Conservation (phyloP, 23 tunicate genomes). For the Ascidia mentula region DNA sequence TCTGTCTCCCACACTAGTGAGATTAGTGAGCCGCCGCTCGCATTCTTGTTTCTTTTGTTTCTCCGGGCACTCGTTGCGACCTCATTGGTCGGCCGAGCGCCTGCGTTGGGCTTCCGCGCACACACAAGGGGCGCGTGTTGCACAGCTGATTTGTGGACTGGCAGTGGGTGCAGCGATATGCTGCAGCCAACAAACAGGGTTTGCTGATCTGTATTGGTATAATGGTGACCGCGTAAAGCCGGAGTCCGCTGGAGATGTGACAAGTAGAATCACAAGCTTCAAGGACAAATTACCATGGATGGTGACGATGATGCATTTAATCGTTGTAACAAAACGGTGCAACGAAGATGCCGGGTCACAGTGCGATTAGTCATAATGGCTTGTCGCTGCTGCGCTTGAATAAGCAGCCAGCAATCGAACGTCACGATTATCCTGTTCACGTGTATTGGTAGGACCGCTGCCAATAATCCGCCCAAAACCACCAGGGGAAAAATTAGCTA, state of each 20-base stretch:
- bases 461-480: constrained; percentile 11
- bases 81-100: constrained; percentile 1
- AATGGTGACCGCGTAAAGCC: too few species aligned
- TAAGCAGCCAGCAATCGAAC: background rate
- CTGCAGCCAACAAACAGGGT: too few species aligned
- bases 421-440: background rate
- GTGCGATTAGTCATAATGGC: background rate
- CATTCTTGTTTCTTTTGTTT: background rate
- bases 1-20: background rate
- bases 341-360: background rate
- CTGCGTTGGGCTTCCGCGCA: constrained; percentile 3
- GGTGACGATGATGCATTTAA: too few species aligned
- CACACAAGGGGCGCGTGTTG: constrained; percentile 5
- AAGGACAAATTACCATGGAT: too few species aligned
- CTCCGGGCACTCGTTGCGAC: background rate
- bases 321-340: too few species aligned
- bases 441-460: background rate
- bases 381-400: background rate
- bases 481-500: too few species aligned
- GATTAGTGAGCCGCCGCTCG: background rate
- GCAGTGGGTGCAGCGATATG: background rate
- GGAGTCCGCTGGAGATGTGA: too few species aligned
- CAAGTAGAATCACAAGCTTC: too few species aligned
- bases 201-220: too few species aligned
- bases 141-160: constrained; percentile 6